Evolutionary conservation across 2,797 vertebrate genomes (phyloP).

Genomic region (Phalloptychus januarius): DNA sequence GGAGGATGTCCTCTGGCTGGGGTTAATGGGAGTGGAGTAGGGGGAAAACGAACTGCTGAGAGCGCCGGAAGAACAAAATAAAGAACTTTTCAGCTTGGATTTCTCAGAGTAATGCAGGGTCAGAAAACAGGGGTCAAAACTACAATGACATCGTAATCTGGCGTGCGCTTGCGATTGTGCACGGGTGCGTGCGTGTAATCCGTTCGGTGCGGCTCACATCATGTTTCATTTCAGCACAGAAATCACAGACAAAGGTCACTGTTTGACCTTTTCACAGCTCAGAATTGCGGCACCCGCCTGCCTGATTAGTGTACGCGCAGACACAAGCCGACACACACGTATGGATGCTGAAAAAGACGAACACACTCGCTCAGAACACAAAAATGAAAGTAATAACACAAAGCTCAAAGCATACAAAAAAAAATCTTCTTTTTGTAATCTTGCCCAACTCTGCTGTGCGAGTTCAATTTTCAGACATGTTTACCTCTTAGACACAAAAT

Average conservation of each 20-base stretch:
- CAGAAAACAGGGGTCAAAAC: conserved; percentile 72
- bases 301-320: conserved; percentile 65
- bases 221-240: conserved; percentile 75
- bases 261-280: conserved; percentile 76
- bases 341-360: conserved; percentile 36
- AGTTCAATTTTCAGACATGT: conserved; percentile 58
- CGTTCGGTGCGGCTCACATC: conserved; percentile 63
- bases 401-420: conserved; percentile 45
- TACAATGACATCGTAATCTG: conserved; percentile 74
- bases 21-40: conserved; percentile 81
- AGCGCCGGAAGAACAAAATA: conserved; percentile 71
- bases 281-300: conserved; percentile 58
- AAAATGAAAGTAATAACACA: conserved; percentile 47
- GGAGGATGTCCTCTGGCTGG: conserved; percentile 78
- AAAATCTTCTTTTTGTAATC: conserved; percentile 54
- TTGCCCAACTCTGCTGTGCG: conserved; percentile 33
- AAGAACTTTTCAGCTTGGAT: conserved; percentile 77
- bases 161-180: conserved; percentile 32
- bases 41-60: conserved; percentile 60
- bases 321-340: conserved; percentile 29
- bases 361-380: conserved; percentile 31
- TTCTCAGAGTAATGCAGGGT: conserved; percentile 74
- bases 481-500: conserved; percentile 56
- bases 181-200: conserved; percentile 52
- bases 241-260: conserved; percentile 76